Evolutionary conservation across 1,140 invertebrate genomes (phyloP).

Genomic region (Sminthurinus signatus): DNA sequence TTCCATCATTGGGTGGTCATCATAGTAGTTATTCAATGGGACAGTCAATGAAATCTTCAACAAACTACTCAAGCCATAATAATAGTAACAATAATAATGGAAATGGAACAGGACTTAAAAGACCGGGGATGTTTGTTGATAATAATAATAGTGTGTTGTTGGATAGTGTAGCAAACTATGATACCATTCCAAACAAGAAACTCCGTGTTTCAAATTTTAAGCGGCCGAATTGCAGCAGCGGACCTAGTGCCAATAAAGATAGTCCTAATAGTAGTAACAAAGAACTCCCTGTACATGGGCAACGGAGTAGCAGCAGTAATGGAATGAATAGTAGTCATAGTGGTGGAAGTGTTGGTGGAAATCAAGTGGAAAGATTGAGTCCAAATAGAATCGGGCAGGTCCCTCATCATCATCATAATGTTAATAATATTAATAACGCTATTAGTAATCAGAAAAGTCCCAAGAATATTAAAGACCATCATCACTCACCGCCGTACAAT

Average conservation of each 20-base stretch:
- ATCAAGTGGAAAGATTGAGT: constrained; percentile 10
- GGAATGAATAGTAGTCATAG: constrained; percentile 2
- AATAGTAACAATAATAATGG: background rate
- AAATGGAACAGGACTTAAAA: constrained; percentile 11
- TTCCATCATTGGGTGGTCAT: too few species aligned
- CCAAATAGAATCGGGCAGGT: constrained; percentile 13
- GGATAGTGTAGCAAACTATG: background rate
- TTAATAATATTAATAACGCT: too few species aligned
- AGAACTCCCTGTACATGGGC: background rate
- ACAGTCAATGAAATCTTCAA: too few species aligned
- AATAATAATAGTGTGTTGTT: constrained; percentile 14
- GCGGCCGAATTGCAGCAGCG: constrained; percentile 24
- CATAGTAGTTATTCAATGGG: too few species aligned
- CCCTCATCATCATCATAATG: too few species aligned
- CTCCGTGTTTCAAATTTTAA: constrained; percentile 71
- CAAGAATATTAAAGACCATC: constrained; percentile 15
- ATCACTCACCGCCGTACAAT: constrained; percentile 26
- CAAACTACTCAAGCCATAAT: constrained; percentile 33
- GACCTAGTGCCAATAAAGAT: background rate
- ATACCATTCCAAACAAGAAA: constrained; percentile 55
- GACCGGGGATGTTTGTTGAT: constrained; percentile 4
- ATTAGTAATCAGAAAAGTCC: constrained; percentile 31
- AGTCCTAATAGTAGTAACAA: background rate
- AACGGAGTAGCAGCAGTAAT: background rate
- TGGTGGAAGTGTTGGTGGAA: background rate